These are phyloP conservation scores for Tortrix viridana DNA, from an alignment of 2,888 invertebrate species.

Conservation along the genomic window DNA sequence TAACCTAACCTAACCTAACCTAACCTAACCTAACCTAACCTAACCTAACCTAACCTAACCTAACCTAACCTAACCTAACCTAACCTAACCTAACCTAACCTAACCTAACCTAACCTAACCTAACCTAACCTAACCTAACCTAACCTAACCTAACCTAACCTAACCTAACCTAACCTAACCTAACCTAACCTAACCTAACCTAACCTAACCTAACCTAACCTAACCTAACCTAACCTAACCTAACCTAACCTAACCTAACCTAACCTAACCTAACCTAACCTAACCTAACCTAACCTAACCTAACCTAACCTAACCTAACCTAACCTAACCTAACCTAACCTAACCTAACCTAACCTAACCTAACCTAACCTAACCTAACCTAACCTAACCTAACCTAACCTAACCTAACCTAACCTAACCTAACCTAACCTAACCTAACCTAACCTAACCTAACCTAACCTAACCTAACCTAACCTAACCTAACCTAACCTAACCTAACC, in stretches of 20 bases:
- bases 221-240: constrained; percentile 11
- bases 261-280: constrained; percentile 11
- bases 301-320: constrained; percentile 11
- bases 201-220: constrained; percentile 11
- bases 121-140: constrained; percentile 11
- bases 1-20: constrained; percentile 11
- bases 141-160: constrained; percentile 11
- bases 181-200: constrained; percentile 11
- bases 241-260: constrained; percentile 11
- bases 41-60: constrained; percentile 11
- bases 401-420: constrained; percentile 27
- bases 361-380: constrained; percentile 7
- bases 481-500: constrained; percentile 28
- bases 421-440: constrained; percentile 25
- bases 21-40: constrained; percentile 11
- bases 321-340: constrained; percentile 11
- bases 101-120: constrained; percentile 1
- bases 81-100: constrained; percentile 11
- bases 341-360: constrained; percentile 11
- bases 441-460: constrained; percentile 28
- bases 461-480: constrained; percentile 18
- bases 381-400: constrained; percentile 21
- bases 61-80: constrained; percentile 11
- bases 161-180: constrained; percentile 8
- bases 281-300: constrained; percentile 11